These are phyloP conservation scores for Laticauda laticaudata DNA, from an alignment of 2,113 vertebrate genomes.

Conservation along the genomic window DNA sequence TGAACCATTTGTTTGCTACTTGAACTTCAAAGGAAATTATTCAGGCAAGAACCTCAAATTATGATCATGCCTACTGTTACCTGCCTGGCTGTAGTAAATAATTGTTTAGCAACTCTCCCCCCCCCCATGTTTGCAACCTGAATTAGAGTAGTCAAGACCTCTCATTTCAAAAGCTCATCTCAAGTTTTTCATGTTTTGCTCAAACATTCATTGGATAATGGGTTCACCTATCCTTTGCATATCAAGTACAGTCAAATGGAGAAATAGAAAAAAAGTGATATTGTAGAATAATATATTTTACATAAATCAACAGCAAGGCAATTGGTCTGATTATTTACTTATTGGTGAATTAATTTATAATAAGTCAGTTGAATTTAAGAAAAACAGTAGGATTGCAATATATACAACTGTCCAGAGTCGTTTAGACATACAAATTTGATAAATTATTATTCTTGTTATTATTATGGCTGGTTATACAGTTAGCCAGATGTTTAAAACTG, in stretches of 20 bases:
- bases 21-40: background rate
- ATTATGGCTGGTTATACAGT: background rate
- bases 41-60: background rate
- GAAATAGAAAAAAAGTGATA: background rate
- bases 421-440: background rate
- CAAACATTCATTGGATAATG: background rate
- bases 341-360: background rate
- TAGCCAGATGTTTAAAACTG: background rate
- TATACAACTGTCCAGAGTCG: background rate
- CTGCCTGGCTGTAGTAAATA: background rate
- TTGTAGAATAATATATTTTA: background rate
- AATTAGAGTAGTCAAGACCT: background rate
- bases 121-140: background rate
- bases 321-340: background rate
- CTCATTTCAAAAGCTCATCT: background rate
- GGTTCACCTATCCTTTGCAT: background rate
- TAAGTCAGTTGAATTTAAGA: background rate
- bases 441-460: background rate
- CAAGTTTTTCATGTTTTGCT: background rate
- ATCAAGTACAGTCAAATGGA: background rate
- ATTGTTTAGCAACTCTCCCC: background rate
- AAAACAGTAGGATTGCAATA: background rate
- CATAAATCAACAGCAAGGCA: background rate
- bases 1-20: background rate
- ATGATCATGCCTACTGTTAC: background rate